phyloP scores from a whole-genome alignment of 1,140 invertebrate species.

The Lineus longissimus region DNA sequence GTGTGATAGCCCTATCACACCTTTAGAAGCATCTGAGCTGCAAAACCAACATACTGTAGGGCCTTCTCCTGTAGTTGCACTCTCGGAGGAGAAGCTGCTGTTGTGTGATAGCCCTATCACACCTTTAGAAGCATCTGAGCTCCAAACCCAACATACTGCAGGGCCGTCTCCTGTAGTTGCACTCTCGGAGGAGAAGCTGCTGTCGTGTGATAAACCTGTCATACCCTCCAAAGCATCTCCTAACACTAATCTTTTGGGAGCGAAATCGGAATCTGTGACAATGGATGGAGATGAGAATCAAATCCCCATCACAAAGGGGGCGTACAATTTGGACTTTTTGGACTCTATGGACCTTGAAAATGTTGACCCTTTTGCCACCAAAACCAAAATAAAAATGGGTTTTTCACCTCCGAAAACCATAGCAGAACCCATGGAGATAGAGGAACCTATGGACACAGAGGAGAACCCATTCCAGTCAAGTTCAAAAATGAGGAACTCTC shows the following conservation, averaged over 20 bases:
- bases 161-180: neutral
- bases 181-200: neutral
- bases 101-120: neutral
- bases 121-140: neutral
- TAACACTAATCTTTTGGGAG: too few relatives aligned
- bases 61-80: neutral
- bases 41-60: neutral
- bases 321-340: constrained; percentile 27
- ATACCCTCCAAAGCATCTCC: neutral
- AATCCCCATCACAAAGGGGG: constrained; percentile 18
- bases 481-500: too few relatives aligned
- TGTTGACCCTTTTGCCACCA: constrained; percentile 22
- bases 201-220: neutral
- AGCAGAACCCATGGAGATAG: neutral
- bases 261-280: neutral
- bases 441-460: too few relatives aligned
- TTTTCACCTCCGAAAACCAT: constrained; percentile 8
- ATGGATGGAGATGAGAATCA: neutral
- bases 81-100: neutral
- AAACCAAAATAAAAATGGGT: constrained; percentile 12
- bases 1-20: neutral
- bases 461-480: too few relatives aligned
- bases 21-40: neutral
- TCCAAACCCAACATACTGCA: too few relatives aligned
- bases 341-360: constrained; percentile 17